Evolutionary conservation across 2,113 vertebrate species (phyloP), one percentile per base, ranked within the genome.

Genomic region (Ctenomys sociabilis): DNA sequence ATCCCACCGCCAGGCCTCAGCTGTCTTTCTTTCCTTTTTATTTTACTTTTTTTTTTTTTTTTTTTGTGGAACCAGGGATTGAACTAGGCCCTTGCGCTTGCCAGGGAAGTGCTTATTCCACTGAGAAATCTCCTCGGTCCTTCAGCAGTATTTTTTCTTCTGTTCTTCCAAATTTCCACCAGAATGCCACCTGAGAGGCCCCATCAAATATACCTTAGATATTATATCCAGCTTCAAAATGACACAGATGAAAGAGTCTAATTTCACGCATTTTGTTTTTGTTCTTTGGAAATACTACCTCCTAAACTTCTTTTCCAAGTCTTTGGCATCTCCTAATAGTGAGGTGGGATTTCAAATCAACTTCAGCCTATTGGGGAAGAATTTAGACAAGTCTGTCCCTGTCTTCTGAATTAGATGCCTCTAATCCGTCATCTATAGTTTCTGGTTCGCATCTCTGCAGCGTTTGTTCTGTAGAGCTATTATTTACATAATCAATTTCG

Each of bases 361-460:
- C 63, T 24, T 90, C 32, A 83, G 35, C 24, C 7, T 43, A 21
- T 54, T 16, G 17, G 57, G 43, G 17, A 91, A 68, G 40, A 77
- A 28, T 17, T 77, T 82, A 28, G 37, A 6, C 49, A 80, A 24
- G 5, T 63, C 73, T 72, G 7, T 45, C n/a, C 22, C 28, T 77
- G 7, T 40, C 30, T 93, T 12, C 37, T 43, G 45, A 93, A 45
- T 21, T 66, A 40, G 32, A 89, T 22, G 35, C 5, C 16, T 1
- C 19, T 9, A 16, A 45, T 35, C 43, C 22, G 57, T 10, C 43
- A 13, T 49, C 7, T 2, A 28, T 30, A 28, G 19, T 22, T 21
- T 1, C 5, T 77, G 26, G 0, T 21, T 24, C 24, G 14, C 14
- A n/a, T 40, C 7, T 21, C 43, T 63, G 26, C 0, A 61, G 6